These are phyloP conservation scores for Timema cristinae DNA, from an alignment of 2,888 invertebrate genomes.

Conservation along the genomic window DNA sequence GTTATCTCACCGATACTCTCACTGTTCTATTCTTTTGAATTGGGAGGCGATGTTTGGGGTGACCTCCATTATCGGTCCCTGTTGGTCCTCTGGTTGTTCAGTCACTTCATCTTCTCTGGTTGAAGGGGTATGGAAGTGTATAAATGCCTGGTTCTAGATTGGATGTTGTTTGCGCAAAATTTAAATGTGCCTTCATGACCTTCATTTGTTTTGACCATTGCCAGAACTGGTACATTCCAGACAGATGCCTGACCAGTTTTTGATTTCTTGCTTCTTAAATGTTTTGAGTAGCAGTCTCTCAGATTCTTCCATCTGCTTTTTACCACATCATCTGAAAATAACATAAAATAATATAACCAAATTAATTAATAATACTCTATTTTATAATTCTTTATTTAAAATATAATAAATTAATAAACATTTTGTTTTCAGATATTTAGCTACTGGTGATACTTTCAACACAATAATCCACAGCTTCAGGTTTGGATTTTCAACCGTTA, in stretches of 20 bases:
- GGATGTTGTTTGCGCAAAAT: neutral
- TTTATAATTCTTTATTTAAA: too few relatives aligned
- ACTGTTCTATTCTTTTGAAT: neutral
- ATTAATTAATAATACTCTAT: neutral
- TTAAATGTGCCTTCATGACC: neutral
- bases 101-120: neutral
- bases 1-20: neutral
- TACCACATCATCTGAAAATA: neutral
- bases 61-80: neutral
- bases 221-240: conserved; percentile 12
- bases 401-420: too few relatives aligned
- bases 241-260: neutral
- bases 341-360: neutral
- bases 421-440: neutral
- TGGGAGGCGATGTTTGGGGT: neutral
- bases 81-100: neutral
- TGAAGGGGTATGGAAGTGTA: neutral
- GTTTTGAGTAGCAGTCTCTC: conserved; percentile 2
- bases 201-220: conserved; percentile 17
- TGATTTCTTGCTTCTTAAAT: conserved; percentile 10
- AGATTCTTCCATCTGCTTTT: conserved; percentile 12
- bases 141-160: conserved; percentile 5
- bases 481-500: conserved; percentile 3
- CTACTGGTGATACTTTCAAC: neutral
- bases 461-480: neutral